Evolutionary conservation across 2,113 vertebrate genomes (phyloP).

Genomic region (Progne subis): DNA sequence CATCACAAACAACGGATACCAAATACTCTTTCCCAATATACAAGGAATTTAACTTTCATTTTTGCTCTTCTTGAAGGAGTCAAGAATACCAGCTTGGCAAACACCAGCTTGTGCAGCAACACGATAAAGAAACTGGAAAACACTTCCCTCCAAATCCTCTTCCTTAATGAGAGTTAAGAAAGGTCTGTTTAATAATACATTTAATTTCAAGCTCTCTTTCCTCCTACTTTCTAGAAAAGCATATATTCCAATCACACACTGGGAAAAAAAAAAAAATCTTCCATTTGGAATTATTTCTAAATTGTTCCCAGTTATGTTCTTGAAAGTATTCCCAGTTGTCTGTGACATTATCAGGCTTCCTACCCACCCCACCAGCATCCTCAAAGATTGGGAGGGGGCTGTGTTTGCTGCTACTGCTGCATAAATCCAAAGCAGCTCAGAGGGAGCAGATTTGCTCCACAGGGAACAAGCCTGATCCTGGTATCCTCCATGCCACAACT

Average conservation of each 20-base stretch:
- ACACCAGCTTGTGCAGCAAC: neutral
- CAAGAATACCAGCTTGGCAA: neutral
- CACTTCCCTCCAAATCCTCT: neutral
- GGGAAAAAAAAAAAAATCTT: neutral
- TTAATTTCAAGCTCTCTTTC: neutral
- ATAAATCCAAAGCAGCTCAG: neutral
- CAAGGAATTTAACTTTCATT: neutral
- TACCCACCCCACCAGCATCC: neutral
- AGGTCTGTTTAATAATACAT: neutral
- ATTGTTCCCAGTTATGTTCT: neutral
- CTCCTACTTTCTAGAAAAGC: neutral
- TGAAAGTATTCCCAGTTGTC: neutral
- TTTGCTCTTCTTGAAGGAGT: neutral
- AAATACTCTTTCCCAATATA: neutral
- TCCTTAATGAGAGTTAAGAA: neutral
- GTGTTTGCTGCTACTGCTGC: neutral
- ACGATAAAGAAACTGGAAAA: neutral
- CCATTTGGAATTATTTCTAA: neutral
- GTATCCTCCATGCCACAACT: accelerated
- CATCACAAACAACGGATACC: neutral
- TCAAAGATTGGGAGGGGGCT: neutral
- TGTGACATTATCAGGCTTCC: neutral
- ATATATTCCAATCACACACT: neutral
- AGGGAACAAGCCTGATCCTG: neutral
- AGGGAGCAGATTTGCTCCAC: neutral